Conservation (phyloP, 2,888 invertebrate genomes). For the Acleris emargana region DNA sequence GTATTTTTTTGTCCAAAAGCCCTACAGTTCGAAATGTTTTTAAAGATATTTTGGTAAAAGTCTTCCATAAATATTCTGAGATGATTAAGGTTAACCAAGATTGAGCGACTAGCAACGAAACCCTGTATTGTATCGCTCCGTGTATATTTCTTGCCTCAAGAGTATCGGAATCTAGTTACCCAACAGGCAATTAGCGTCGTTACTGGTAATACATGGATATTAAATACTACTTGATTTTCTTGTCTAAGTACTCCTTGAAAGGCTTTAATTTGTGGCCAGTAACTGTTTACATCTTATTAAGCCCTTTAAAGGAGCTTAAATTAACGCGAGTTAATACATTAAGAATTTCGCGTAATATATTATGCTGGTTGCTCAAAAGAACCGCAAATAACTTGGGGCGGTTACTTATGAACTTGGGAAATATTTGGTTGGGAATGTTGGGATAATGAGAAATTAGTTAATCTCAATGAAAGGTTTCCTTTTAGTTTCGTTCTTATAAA, state of each 20-base stretch:
- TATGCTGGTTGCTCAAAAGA: conserved; percentile 11
- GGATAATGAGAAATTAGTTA: not conserved
- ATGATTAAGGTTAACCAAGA: conserved; percentile 16
- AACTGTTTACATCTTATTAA: not conserved
- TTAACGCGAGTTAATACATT: conserved; percentile 1
- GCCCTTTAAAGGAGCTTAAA: no score
- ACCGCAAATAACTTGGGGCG: conserved; percentile 11
- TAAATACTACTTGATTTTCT: conserved; percentile 8
- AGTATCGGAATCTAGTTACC: conserved; percentile 11
- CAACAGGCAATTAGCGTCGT: conserved; percentile 13
- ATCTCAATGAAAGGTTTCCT: no score
- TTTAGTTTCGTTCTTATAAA: no score
- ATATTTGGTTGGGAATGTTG: not conserved
- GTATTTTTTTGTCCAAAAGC: no score
- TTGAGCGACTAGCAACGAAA: conserved; percentile 11
- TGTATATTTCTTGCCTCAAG: not conserved
- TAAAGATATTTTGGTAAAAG: conserved; percentile 10
- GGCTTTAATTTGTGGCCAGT: conserved; percentile 1
- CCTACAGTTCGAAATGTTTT: not conserved
- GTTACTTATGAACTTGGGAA: not conserved
- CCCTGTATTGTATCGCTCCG: conserved; percentile 8
- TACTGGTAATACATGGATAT: conserved; percentile 11
- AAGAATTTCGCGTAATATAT: conserved; percentile 11
- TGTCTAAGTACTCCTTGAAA: not conserved
- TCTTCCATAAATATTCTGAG: conserved; percentile 12